Evolutionary conservation across 1,140 invertebrate genomes (phyloP), one percentile per base, ranked within the genome.

Genomic region (Drosophila funebris): DNA sequence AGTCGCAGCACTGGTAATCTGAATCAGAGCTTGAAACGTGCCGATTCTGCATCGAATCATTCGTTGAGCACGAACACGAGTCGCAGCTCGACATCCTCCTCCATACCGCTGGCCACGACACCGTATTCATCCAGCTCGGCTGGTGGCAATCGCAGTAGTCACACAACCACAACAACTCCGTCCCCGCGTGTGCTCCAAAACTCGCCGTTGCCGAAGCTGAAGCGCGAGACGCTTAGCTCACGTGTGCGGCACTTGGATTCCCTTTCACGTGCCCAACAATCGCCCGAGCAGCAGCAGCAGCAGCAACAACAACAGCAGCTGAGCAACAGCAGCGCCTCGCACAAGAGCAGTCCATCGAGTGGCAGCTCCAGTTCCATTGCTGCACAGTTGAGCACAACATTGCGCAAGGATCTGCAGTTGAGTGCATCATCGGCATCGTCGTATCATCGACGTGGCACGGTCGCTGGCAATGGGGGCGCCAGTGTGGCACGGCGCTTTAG

Each of bases 221-320:
- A 93, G 72, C 92, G 94, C 50, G 94, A 95, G 60, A 94, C 94
- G 36, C 89, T 95, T 33, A 94, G 93, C 31, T 92, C 92, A 63
- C 93, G 93, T 46, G 93, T 93, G 85, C 90, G 92, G 78, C 82
- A 93, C 87, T 82, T 93, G 85, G 92, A 94, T 56, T 92, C 93
- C 31, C 67, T 93, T 27, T 92, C 92, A 29, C 90, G 90, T 54
- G 56, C 85, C 24, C 78, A 91, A 44, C 78, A 85, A 22, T 76
- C 66, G 63, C 74, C 69, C 41, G 76, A 88, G 54, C 68, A 72
- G 53, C 61, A 36, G 58, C 46, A 68, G 48, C 50, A 82, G 53
- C 57, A 63, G 44, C 46, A 58, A 71, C 71, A 90, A 52, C 76
- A 79, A 22, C 56, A 61, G 68, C 70, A 52, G 22, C 48, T 29